These are phyloP conservation scores for Drosophila recens DNA, from an alignment of 2,888 invertebrate species.

Conservation along the genomic window DNA sequence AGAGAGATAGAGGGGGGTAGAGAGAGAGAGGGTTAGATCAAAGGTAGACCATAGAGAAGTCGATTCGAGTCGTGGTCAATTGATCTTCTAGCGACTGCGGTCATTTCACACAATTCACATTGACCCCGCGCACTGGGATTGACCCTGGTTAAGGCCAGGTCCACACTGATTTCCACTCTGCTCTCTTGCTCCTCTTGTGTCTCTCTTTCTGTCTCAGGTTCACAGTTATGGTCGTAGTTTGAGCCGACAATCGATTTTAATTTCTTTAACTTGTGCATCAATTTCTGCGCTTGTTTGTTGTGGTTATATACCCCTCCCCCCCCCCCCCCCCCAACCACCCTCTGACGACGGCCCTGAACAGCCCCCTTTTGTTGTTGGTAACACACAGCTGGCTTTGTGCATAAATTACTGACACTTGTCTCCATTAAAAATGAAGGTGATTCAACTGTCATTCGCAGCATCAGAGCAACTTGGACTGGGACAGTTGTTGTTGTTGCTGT, in stretches of 20 bases:
- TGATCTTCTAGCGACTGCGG: constrained; percentile 55
- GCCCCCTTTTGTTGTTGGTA: constrained; percentile 3
- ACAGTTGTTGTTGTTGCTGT: constrained; percentile 11
- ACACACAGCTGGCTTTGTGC: constrained; percentile 59
- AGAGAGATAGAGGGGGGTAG: background rate
- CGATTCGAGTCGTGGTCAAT: constrained; percentile 51
- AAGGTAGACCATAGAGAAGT: constrained; percentile 5
- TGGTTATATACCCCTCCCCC: constrained; percentile 9
- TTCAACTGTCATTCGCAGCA: constrained; percentile 75
- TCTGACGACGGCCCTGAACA: background rate
- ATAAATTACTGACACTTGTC: constrained; percentile 82
- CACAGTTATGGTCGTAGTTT: constrained; percentile 54
- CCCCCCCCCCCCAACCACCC: background rate
- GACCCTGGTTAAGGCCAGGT: constrained; percentile 72
- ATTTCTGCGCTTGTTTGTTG: constrained; percentile 72
- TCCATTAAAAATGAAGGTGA: constrained; percentile 81
- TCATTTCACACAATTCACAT: constrained; percentile 78
- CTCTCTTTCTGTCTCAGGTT: constrained; percentile 40
- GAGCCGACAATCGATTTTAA: constrained; percentile 76
- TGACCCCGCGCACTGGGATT: constrained; percentile 72
- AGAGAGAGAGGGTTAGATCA: background rate
- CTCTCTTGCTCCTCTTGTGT: background rate
- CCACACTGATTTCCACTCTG: background rate
- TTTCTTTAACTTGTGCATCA: constrained; percentile 80
- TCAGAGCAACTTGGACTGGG: constrained; percentile 35